Evolutionary conservation across 2,113 vertebrate species (phyloP).

Genomic region (Bubalus kerabau): DNA sequence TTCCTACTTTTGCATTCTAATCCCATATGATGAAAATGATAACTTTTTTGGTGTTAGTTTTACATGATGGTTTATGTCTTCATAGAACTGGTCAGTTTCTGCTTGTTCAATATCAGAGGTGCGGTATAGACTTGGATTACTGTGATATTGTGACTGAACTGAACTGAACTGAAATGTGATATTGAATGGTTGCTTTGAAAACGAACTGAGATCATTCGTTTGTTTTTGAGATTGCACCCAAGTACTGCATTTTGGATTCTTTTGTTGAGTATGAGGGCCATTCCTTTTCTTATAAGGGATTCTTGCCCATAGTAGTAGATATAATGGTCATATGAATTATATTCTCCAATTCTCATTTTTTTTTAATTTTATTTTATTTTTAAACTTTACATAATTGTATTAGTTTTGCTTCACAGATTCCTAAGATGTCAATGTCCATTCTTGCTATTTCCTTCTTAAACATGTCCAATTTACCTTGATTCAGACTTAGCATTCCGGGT

Average conservation of each 20-base stretch:
- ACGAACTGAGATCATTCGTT: background rate
- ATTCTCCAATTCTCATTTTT: background rate
- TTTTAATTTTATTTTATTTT: no score
- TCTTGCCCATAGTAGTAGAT: background rate
- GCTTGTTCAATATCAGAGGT: background rate
- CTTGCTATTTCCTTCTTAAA: background rate
- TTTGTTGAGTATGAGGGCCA: background rate
- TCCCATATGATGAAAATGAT: background rate
- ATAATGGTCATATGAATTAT: background rate
- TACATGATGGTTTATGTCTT: background rate
- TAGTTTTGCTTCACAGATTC: background rate
- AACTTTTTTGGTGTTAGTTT: background rate
- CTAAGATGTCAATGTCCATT: background rate
- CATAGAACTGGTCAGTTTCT: background rate
- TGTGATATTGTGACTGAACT: background rate
- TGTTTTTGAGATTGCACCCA: background rate
- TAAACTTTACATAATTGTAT: no score
- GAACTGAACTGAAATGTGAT: background rate
- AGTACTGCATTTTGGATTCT: background rate
- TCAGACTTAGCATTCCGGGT: background rate
- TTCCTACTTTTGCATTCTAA: background rate
- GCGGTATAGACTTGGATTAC: background rate
- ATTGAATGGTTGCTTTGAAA: background rate
- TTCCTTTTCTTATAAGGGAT: background rate
- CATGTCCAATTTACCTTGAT: background rate